These are phyloP conservation scores for Pipa parva DNA, from an alignment of 2,113 vertebrate species.

Conservation along the genomic window DNA sequence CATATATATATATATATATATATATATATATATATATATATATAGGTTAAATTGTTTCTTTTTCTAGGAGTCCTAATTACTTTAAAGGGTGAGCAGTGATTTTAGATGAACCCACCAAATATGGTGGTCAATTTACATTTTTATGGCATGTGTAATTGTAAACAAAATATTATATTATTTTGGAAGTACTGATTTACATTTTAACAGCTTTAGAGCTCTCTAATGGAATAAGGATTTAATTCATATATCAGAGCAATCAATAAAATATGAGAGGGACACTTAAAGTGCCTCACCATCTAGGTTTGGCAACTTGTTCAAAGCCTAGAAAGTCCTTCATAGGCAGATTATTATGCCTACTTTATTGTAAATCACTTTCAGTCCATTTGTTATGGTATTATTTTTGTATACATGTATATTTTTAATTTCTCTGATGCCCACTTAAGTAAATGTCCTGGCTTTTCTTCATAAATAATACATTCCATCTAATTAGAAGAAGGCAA, in stretches of 20 bases:
- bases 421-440: constrained; percentile 41
- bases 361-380: constrained; percentile 37
- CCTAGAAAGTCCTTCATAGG: constrained; percentile 41
- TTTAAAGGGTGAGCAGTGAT: constrained; percentile 4
- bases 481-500: constrained; percentile 36
- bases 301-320: constrained; percentile 41
- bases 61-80: constrained; percentile 16
- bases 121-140: constrained; percentile 37
- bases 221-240: constrained; percentile 48
- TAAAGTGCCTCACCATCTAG: constrained; percentile 35
- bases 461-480: constrained; percentile 36
- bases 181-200: constrained; percentile 42
- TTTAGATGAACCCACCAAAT: constrained; percentile 33
- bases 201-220: constrained; percentile 42
- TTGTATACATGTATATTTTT: constrained; percentile 42
- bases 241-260: constrained; percentile 44
- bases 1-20: neutral
- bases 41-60: neutral
- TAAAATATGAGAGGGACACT: constrained; percentile 32
- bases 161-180: constrained; percentile 44
- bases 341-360: constrained; percentile 41
- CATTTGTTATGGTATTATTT: constrained; percentile 38
- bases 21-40: constrained; percentile 13
- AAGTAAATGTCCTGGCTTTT: constrained; percentile 36
- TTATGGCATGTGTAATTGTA: constrained; percentile 35